Percentiles rank a stretch among this genome's conserved stretches.
Evolutionary conservation across 2,113 vertebrate species (phyloP).

Genomic region (Phasianus colchicus): DNA sequence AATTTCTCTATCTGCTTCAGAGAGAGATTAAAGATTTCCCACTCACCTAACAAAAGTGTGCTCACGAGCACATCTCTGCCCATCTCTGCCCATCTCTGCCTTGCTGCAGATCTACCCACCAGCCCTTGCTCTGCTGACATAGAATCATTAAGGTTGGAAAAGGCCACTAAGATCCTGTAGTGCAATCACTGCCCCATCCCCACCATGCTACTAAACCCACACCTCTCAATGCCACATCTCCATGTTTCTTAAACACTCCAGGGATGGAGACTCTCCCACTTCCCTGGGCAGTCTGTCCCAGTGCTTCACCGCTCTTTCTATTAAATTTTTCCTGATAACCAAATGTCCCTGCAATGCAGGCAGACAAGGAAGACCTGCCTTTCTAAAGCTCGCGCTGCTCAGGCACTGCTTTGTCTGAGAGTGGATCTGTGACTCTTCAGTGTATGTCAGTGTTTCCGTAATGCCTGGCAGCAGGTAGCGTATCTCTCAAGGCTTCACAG

Average conservation of each 20-base stretch:
- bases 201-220: too few species aligned
- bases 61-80: accelerated
- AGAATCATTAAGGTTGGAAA: too few species aligned
- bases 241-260: too few species aligned
- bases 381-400: not conserved
- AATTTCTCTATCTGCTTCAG: not conserved
- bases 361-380: not conserved
- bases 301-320: too few species aligned
- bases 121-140: too few species aligned
- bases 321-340: too few species aligned
- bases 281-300: too few species aligned
- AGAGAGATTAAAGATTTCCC: not conserved
- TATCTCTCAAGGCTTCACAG: not conserved
- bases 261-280: too few species aligned
- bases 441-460: not conserved
- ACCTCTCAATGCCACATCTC: too few species aligned
- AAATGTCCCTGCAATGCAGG: not conserved
- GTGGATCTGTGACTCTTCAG: not conserved
- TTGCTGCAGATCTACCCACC: not conserved
- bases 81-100: not conserved
- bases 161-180: too few species aligned
- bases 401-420: not conserved
- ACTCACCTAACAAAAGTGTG: not conserved
- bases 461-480: not conserved
- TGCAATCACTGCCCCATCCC: too few species aligned